Conservation (phyloP, 2,797 vertebrate species). For the Acanthurus lineatus region DNA sequence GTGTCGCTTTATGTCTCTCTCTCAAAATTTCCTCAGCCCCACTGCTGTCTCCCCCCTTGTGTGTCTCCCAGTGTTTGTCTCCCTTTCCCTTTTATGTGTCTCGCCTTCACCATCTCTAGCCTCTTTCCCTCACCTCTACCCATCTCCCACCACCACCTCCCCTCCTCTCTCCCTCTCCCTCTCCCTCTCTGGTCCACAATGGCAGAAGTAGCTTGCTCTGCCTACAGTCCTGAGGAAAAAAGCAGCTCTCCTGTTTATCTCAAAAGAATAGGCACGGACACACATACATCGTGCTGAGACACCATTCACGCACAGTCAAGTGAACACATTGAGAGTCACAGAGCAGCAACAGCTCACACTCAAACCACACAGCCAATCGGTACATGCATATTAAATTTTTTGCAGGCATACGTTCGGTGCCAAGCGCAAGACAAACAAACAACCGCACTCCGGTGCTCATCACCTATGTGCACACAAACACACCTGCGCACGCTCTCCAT, state of each 20-base stretch:
- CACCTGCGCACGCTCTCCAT: constrained; percentile 94
- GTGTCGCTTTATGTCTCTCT: constrained; percentile 42
- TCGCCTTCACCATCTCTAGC: constrained; percentile 29
- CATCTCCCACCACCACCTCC: constrained; percentile 20
- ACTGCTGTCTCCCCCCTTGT: constrained; percentile 38
- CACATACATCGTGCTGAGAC: constrained; percentile 1
- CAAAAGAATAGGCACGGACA: constrained; percentile 49
- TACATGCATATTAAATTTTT: constrained; percentile 63
- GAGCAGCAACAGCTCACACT: constrained; percentile 54
- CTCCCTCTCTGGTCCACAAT: constrained; percentile 32
- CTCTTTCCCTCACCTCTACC: constrained; percentile 39
- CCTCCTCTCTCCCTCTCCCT: not conserved
- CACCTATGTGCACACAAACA: not conserved
- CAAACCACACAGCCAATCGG: constrained; percentile 60
- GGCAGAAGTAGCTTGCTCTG: constrained; percentile 60
- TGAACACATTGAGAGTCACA: constrained; percentile 13
- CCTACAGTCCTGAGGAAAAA: constrained; percentile 63
- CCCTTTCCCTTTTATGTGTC: constrained; percentile 39
- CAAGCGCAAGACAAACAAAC: constrained; percentile 55
- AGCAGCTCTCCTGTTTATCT: constrained; percentile 67
- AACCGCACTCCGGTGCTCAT: constrained; percentile 33
- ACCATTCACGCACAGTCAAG: constrained; percentile 10
- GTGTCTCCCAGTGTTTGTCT: constrained; percentile 44
- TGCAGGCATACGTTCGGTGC: constrained; percentile 61
- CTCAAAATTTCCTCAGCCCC: constrained; percentile 44